Conservation (phyloP, 2,113 vertebrate genomes). For the Rhinolophus sinicus region DNA sequence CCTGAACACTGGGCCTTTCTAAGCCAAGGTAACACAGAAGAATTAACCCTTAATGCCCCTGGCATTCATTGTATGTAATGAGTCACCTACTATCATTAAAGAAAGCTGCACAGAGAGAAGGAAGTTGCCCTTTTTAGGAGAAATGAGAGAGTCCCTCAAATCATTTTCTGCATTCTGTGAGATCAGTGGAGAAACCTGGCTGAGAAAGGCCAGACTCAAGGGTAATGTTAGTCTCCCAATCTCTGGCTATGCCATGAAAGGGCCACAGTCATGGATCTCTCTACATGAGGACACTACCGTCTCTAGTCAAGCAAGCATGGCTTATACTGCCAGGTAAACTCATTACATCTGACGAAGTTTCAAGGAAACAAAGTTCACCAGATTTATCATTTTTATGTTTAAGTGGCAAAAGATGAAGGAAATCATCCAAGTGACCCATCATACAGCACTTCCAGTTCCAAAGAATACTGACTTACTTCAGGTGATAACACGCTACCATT, state of each 20-base stretch:
- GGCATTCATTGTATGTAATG: neutral
- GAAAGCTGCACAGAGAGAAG: neutral
- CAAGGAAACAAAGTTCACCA: constrained; percentile 57
- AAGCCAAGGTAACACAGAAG: neutral
- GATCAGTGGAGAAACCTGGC: neutral
- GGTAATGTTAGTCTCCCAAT: neutral
- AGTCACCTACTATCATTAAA: neutral
- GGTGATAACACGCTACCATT: constrained; percentile 87
- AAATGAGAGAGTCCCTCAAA: neutral
- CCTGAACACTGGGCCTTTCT: neutral
- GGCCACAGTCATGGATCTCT: neutral
- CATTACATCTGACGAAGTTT: constrained; percentile 43
- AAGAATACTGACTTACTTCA: constrained; percentile 87
- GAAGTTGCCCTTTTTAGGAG: neutral
- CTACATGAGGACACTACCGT: neutral
- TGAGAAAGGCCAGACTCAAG: neutral
- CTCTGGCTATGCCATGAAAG: neutral
- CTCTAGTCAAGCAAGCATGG: neutral
- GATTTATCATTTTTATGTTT: constrained; percentile 64
- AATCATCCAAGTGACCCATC: constrained; percentile 30
- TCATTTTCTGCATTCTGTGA: constrained; percentile 8
- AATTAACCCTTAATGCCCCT: neutral
- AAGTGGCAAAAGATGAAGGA: neutral
- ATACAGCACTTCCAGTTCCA: constrained; percentile 73
- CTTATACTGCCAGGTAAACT: neutral